A percentile compares a stretch with the other conserved stretches of the same genome.
phyloP scores from a whole-genome alignment of 2,888 invertebrate genomes.

The Philhelius pedissequus region DNA sequence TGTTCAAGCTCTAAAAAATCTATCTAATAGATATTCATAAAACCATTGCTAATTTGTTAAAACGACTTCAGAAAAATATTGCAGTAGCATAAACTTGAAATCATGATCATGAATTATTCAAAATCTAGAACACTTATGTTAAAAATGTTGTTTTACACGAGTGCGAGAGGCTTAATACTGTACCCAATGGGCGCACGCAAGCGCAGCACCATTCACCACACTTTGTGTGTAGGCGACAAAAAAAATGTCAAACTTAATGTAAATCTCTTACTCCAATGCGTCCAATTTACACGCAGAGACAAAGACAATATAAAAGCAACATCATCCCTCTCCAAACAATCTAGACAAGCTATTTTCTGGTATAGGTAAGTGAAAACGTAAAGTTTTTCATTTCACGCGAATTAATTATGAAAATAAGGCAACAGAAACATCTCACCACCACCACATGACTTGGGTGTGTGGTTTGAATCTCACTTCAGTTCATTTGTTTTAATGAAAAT shows the following conservation, averaged over 20 bases:
- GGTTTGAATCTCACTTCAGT: constrained; percentile 19
- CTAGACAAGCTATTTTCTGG: not conserved
- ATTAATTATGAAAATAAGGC: constrained; percentile 5
- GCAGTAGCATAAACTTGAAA: constrained; percentile 31
- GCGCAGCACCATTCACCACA: not conserved
- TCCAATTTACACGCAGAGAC: not conserved
- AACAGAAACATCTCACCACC: not conserved
- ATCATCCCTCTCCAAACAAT: not conserved
- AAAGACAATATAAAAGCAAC: not conserved
- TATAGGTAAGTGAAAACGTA: constrained; percentile 30
- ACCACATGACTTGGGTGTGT: not conserved
- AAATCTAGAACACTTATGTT: not conserved
- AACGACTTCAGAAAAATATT: not conserved
- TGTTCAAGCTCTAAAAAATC: not conserved
- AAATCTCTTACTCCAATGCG: constrained; percentile 15
- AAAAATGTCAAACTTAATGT: constrained; percentile 9
- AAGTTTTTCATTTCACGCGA: constrained; percentile 35
- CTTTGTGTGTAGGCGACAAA: not conserved
- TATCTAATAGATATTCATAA: not conserved
- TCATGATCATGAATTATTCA: constrained; percentile 55
- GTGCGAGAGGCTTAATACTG: constrained; percentile 5
- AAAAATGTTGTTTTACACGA: constrained; percentile 53
- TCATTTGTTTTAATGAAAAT: constrained; percentile 40
- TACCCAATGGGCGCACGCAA: constrained; percentile 12
- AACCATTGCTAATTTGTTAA: constrained; percentile 55